Evolutionary conservation across 2,888 invertebrate species (phyloP).

Genomic region (Andrena bucephala): DNA sequence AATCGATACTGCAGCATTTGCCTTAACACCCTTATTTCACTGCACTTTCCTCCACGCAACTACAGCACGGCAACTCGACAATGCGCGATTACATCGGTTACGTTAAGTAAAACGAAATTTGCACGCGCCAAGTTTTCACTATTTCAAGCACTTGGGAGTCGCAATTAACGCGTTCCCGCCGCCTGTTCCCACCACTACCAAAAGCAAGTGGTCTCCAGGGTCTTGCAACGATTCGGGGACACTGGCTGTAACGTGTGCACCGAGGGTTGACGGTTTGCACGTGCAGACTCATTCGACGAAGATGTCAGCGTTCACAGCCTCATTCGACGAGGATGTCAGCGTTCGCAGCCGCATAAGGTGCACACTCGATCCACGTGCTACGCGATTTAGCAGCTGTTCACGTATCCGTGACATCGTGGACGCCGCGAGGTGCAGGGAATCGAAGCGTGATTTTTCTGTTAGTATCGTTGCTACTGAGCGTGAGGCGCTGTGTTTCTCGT

Average conservation of each 20-base stretch:
- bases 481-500: too few species aligned
- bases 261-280: background rate
- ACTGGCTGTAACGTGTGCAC: background rate
- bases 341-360: conserved; percentile 19
- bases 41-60: too few species aligned
- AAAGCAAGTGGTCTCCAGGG: background rate
- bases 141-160: background rate
- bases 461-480: background rate
- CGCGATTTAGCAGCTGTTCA: conserved; percentile 27
- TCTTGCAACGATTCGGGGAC: conserved; percentile 3
- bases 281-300: background rate
- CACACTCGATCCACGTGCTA: conserved; percentile 16
- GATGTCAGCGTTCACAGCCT: background rate
- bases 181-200: background rate
- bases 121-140: background rate
- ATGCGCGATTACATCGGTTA: too few species aligned
- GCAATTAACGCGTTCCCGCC: background rate
- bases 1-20: conserved; percentile 31
- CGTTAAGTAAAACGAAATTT: too few species aligned
- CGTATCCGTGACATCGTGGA: background rate
- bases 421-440: conserved; percentile 1
- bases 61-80: too few species aligned
- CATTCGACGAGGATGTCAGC: conserved; percentile 19
- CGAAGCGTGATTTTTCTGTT: background rate
- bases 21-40: conserved; percentile 16